Base-by-base conservation (phyloP, 2,888 invertebrate species). In the Chalcis sispes region DNA sequence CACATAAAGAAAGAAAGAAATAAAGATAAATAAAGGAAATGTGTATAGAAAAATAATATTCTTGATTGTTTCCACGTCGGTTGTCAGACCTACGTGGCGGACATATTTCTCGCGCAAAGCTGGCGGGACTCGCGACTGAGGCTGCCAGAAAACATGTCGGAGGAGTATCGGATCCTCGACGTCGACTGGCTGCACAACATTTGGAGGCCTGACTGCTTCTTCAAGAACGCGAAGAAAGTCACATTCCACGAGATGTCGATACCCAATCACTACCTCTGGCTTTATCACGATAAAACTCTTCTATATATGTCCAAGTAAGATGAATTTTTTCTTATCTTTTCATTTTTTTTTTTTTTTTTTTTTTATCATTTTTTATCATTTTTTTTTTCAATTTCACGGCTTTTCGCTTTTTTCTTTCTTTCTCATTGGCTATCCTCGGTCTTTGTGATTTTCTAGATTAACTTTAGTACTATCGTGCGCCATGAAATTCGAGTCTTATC, bases 201-300 rank as follows among this genome's bases (percentile, higher is more conserved):
- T 86, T 97, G 97, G 97, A 91, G 96, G 74, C 97, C 97, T 0
- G 97, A 97, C 89, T 96, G 96, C 88, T 97, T 97, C 90, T 96
- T 97, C 89, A 96, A 96, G 89, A 97, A 96, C 87, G 96, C 96
- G 20, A 97, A 97, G 89, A 95, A 96, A 86, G 96, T 93, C 50
- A 96, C 96, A 18, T 96, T 97, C 85, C 97, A 97, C 83, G 96
- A 96, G 90, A 96, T 97, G 96, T 96, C 96, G 87, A 96, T 97
- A 87, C 96, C 97, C 0, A 97, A 97, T 86, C 96, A 97, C 89
- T 97, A 97, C 87, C 90, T 97, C 13, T 96, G 96, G 96, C 89
- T 97, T 77, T 96, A 96, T 84, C 95, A 96, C 84, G 96, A 97
- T 87, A 97, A 97, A 89, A 96, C 96, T 0, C 90, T 97, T 78